Evolutionary conservation across 2,888 invertebrate genomes (phyloP).

Genomic region (Phytoseiulus persimilis): DNA sequence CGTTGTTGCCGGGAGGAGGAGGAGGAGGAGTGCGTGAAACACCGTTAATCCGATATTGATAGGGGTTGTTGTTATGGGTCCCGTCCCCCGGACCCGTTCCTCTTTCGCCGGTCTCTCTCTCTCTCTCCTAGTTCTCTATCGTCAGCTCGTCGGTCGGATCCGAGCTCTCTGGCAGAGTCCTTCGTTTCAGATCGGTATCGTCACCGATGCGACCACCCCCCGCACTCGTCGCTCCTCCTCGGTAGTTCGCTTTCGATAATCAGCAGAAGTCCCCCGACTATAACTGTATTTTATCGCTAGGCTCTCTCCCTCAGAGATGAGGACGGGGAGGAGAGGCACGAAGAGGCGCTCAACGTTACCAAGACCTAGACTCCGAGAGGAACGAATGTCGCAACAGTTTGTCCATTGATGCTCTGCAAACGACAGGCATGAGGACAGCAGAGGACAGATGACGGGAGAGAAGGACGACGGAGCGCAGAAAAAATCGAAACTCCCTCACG

Average conservation of each 20-base stretch:
- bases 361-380: not conserved
- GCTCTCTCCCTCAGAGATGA: not conserved
- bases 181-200: not conserved
- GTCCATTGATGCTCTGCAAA: not conserved
- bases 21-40: conserved; percentile 33
- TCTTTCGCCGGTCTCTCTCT: not conserved
- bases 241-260: conserved; percentile 25
- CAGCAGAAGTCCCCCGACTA: not conserved
- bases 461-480: not conserved
- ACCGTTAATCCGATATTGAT: conserved; percentile 38
- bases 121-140: too few relatives aligned
- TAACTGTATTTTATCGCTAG: conserved; percentile 33
- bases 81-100: not conserved
- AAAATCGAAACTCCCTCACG: not conserved
- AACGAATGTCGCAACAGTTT: not conserved
- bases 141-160: not conserved
- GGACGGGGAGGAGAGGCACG: not conserved
- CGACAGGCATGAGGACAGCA: not conserved
- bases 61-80: conserved; percentile 33
- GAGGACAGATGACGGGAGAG: not conserved
- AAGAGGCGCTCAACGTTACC: too few relatives aligned
- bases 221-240: not conserved
- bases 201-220: not conserved
- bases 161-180: not conserved
- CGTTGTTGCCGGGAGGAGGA: not conserved